Base-by-base conservation (phyloP, 2,888 invertebrate genomes). In the Dicyrtomina minuta region DNA sequence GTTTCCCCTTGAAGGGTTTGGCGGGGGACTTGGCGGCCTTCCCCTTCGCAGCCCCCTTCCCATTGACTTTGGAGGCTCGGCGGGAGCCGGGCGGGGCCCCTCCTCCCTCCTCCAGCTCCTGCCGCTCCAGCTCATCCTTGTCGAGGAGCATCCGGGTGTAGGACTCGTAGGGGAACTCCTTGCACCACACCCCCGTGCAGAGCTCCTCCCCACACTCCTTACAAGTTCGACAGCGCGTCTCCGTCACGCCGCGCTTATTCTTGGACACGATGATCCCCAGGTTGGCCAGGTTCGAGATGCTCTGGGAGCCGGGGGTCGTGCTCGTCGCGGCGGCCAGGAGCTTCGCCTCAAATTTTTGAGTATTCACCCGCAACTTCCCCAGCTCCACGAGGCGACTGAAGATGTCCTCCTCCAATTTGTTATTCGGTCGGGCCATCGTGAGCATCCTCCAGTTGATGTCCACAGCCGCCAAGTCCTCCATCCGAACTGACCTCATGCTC, bases 381-480 rank as follows among this genome's bases (percentile, higher is more conserved):
- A 77, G 56, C 68, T 77, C 77, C 2, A 76, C 77, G 5, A 77
- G 33, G 88, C 89, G 87, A 74, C 91, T 91, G 81, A 91, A 94
- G 83, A 90, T 91, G 80, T 92, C 91, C 82, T 94, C 93, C 79
- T 95, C 94, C 26, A 88, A 82, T 79, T 91, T 91, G 39, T 87
- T 86, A 81, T 92, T 92, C 0, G 94, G 94, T 77, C 93, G 84
- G 33, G 91, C 82, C n/a, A 91, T 89, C 15, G 94, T 94, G 68
- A 95, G 84, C 94, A 95, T 94, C 81, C 90, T 88, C 94, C 94
- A 95, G 80, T 93, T 92, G 72, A 95, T 95, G 44, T 91, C 88
- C 20, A 94, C 92, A 12, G 89, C 86, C 79, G 91, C 91, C 60
- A 94, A 83, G 79, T 94, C 93, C 59, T 87, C 87, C 78, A 92